These are phyloP conservation scores for Glomeris marginata DNA, from an alignment of 2,888 invertebrate genomes.

Conservation along the genomic window DNA sequence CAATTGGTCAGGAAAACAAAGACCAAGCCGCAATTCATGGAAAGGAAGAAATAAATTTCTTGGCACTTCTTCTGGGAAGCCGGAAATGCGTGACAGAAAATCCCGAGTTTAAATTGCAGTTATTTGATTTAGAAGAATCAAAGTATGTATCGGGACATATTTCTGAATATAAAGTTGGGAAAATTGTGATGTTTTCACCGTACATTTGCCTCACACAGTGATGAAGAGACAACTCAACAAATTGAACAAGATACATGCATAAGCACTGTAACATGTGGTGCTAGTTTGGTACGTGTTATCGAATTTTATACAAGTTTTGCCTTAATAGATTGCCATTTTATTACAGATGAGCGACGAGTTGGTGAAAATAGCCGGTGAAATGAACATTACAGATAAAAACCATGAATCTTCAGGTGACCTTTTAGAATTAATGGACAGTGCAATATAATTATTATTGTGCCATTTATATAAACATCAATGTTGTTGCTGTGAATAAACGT, in stretches of 20 bases:
- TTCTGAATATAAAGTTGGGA: not conserved
- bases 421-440: conserved; percentile 10
- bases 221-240: too few relatives aligned
- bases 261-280: too few relatives aligned
- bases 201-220: too few relatives aligned
- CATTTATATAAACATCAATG: too few relatives aligned
- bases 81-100: conserved; percentile 1
- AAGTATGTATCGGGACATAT: not conserved
- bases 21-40: conserved; percentile 2
- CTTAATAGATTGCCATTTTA: not conserved
- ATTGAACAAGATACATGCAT: too few relatives aligned
- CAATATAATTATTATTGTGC: not conserved
- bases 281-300: not conserved
- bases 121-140: conserved; percentile 1
- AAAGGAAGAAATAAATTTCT: conserved; percentile 13
- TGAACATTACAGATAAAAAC: conserved; percentile 1
- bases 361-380: conserved; percentile 6
- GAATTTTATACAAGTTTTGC: not conserved
- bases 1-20: not conserved
- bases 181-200: too few relatives aligned
- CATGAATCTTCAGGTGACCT: conserved; percentile 1
- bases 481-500: too few relatives aligned
- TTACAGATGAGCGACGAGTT: conserved; percentile 8
- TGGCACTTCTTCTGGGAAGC: conserved; percentile 12
- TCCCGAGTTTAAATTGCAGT: conserved; percentile 7